Conservation (phyloP, 1,140 invertebrate genomes). For the Micrasema longulum region DNA sequence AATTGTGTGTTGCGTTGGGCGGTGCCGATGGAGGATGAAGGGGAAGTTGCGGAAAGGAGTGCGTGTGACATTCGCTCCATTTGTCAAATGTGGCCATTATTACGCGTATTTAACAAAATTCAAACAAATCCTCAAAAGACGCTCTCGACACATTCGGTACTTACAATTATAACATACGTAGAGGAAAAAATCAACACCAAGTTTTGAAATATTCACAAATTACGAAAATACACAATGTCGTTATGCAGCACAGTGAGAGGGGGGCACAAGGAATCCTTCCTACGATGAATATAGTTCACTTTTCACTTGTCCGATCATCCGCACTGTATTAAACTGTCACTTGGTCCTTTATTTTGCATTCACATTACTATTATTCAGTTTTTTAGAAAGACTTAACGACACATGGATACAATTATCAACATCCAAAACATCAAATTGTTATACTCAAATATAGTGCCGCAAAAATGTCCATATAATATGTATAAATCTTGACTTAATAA, state of each 20-base stretch:
- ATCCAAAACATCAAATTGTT: conserved; percentile 29
- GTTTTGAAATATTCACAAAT: conserved; percentile 52
- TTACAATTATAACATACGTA: conserved; percentile 44
- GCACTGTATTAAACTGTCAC: too few species aligned
- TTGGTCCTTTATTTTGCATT: neutral
- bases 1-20: too few species aligned
- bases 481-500: conserved; percentile 16
- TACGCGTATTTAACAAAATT: conserved; percentile 35
- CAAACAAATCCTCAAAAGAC: conserved; percentile 43
- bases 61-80: conserved; percentile 18
- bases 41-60: neutral
- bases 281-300: neutral
- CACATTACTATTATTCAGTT: neutral
- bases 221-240: conserved; percentile 52
- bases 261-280: too few species aligned
- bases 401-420: neutral
- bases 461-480: conserved; percentile 13
- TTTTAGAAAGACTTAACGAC: neutral
- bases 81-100: conserved; percentile 35
- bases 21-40: too few species aligned
- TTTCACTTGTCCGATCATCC: too few species aligned
- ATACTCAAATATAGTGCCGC: conserved; percentile 24
- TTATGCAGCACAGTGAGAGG: too few species aligned
- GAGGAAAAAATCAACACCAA: conserved; percentile 53
- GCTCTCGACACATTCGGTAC: conserved; percentile 40